These are phyloP conservation scores for Psittacara wagleri DNA, from an alignment of 2,113 vertebrate species.

Conservation along the genomic window DNA sequence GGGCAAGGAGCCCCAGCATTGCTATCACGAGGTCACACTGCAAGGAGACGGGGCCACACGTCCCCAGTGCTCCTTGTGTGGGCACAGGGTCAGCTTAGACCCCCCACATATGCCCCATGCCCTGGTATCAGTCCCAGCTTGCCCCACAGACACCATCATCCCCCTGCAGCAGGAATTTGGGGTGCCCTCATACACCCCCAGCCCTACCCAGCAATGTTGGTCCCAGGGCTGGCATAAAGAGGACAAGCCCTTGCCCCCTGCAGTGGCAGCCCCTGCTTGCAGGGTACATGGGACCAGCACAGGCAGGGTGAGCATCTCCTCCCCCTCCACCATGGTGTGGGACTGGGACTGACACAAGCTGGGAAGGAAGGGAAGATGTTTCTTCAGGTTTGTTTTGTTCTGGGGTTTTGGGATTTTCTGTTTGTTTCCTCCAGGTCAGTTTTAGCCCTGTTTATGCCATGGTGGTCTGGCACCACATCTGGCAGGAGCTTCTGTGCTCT, in stretches of 20 bases:
- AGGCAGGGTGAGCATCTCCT: not conserved
- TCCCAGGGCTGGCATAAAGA: not conserved
- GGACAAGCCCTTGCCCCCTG: accelerated
- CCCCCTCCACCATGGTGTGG: not conserved
- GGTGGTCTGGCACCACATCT: not conserved
- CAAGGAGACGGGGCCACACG: accelerated
- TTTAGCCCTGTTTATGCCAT: not conserved
- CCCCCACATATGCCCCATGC: accelerated
- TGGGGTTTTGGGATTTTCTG: constrained; percentile 48
- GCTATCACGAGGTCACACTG: not conserved
- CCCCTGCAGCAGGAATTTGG: not conserved
- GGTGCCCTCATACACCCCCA: not conserved
- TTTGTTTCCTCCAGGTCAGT: constrained; percentile 1
- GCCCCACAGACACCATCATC: not conserved
- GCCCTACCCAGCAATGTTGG: not conserved
- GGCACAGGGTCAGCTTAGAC: not conserved
- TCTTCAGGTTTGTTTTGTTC: constrained; percentile 57
- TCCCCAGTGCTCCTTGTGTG: not conserved
- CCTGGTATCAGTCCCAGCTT: not conserved
- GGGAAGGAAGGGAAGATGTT: not conserved
- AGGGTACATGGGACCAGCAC: accelerated
- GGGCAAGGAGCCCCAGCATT: accelerated
- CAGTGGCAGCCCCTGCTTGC: accelerated
- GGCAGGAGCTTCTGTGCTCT: not conserved
- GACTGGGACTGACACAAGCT: not conserved